Base-by-base conservation (phyloP, 1,140 invertebrate species). In the Bactericera cockerelli region DNA sequence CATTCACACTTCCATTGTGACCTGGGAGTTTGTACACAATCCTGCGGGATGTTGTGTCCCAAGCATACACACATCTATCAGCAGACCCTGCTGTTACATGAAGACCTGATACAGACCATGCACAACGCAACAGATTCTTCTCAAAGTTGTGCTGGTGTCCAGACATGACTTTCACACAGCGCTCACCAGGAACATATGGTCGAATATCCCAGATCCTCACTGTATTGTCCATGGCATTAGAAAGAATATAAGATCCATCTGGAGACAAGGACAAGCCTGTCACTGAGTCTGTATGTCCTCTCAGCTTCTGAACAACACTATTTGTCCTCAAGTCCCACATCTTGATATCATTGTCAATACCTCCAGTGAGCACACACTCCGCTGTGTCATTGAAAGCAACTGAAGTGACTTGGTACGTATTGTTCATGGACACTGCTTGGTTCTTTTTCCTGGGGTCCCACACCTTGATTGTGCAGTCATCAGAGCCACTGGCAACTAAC, bases 121-220 rank as follows among this genome's bases (percentile, higher is more conserved):
- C 75, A 71, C 91, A 94, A 16, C 86, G 75, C 19, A 97, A 70
- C 49, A 96, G 74, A 74, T 89, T 90, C 81, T 95, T 96, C 77
- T 98, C 95, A 77, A 97, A 99, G 74, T 97, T 98, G 72, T 98
- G 94, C 67, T 94, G 91, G 77, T 98, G 92, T 0, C 94, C 94
- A 60, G 78, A 78, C 60, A 98, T 81, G 33, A 96, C 83, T 75
- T 96, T 95, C 0, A 96, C 84, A 72, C 93, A 97, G 62, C 96
- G 77, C 67, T 98, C 92, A 55, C 83, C 81, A 1, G 92, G 89
- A 1, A 94, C 76, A 72, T 83, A 89, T 0, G 85, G 83, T 28
- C 85, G 71, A 26, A 89, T 79, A 69, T 89, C 86, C 85, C 86
- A 89, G 64, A 88, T 86, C 33, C 85, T 76, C 16, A 88, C 67